Evolutionary conservation across 2,888 invertebrate genomes (phyloP), one percentile per base, ranked within the genome.

Genomic region (Euplagia quadripunctaria): DNA sequence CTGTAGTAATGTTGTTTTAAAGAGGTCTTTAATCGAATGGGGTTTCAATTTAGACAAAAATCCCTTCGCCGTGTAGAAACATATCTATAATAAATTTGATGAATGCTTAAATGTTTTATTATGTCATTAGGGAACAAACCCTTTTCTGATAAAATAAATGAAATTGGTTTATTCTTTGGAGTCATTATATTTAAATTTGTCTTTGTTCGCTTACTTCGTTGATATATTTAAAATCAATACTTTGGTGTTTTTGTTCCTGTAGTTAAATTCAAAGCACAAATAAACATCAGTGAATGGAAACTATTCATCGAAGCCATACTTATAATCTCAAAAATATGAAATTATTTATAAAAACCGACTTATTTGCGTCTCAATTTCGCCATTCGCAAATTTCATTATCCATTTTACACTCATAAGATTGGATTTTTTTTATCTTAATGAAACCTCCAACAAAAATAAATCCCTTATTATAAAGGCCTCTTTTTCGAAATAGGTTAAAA

Each of bases 111-210:
- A 31, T 51, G 42, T 68, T 68, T n/a, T 68, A 52, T 52, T 52
- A 68, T 46, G 20, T 16, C 58, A 68, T 68, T 68, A 68, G 31
- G n/a, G 20, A 20, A 61, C 55, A 7, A 68, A 61, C 43, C 68
- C 51, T 58, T 61, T 66, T 61, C 16, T 43, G 61, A n/a, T 49
- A 31, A 61, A 61, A 31, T 61, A 61, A 42, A 52, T 67, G 42
- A 42, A 68, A 68, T 43, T 31, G 11, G 65, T 58, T 58, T 58
- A 66, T 65, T 71, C 42, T 55, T 16, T 74, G 46, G 42, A 70
- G 61, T 74, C 72, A 75, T 76, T 52, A 46, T 75, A 46, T 75
- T 65, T 64, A 64, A 68, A 81, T 72, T 74, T 58, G 58, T 67
- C 66, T 71, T 72, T 64, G 52, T 55, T 42, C 20, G n/a, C 52